Conservation (phyloP, 2,888 invertebrate genomes). For the Drosophila nr. perissopoda region DNA sequence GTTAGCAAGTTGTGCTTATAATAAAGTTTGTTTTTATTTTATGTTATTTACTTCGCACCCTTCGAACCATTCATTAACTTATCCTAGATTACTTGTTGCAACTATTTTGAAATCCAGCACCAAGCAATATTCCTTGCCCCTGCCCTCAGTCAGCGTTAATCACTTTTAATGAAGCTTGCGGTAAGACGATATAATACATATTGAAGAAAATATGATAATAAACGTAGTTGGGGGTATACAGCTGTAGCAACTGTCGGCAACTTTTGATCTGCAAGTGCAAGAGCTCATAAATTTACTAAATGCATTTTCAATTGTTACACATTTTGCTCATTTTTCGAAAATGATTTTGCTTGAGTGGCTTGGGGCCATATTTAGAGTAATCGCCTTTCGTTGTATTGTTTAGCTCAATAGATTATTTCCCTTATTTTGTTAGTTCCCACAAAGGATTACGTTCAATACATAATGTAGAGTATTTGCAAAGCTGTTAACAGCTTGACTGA, state of each 20-base stretch:
- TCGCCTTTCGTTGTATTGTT: conserved; percentile 31
- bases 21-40: conserved; percentile 57
- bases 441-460: conserved; percentile 16
- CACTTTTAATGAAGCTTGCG: conserved; percentile 65
- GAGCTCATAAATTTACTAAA: not conserved
- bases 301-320: conserved; percentile 26
- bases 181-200: conserved; percentile 15
- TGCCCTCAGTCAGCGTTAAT: conserved; percentile 52
- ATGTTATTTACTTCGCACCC: conserved; percentile 40
- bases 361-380: conserved; percentile 10
- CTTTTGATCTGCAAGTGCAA: not conserved
- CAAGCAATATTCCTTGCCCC: not conserved
- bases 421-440: conserved; percentile 18
- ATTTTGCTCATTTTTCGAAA: conserved; percentile 9
- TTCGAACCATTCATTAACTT: conserved; percentile 19
- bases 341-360: conserved; percentile 2
- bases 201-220: conserved; percentile 1
- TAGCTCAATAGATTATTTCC: conserved; percentile 38
- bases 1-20: conserved; percentile 38
- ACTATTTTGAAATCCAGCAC: conserved; percentile 38
- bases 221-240: conserved; percentile 1
- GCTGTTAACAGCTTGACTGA: not conserved
- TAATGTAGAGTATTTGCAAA: conserved; percentile 11
- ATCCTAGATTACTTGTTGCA: conserved; percentile 31
- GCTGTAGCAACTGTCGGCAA: not conserved